Base-by-base conservation (phyloP, 2,797 vertebrate species). In the Epinephelus awoara region DNA sequence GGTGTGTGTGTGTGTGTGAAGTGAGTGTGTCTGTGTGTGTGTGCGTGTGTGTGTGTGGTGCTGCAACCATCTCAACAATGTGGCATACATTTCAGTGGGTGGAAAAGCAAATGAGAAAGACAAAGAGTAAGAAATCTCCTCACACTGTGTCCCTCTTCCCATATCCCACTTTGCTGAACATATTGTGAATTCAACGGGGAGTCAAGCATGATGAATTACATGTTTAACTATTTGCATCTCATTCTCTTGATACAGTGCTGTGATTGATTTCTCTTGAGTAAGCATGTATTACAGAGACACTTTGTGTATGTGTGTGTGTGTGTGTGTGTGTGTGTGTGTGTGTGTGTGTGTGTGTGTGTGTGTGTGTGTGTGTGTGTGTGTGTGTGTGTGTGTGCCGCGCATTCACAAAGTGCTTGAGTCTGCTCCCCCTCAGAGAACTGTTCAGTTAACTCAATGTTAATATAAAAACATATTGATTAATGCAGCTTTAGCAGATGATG, bases 201-300 rank as follows among this genome's bases (percentile, higher is more conserved):
- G 75, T 67, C 70, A 49, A 76, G 79, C 50, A 14, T 84, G 85
- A 88, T 67, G 83, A 87, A 92, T 91, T 79, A 72, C 67, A 72
- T 38, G 68, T 90, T 91, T 82, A 88, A 84, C 81, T 82, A 75
- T 91, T 86, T 84, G 89, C 77, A 85, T 93, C 89, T 86, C 77
- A 79, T 91, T 93, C 80, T 75, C 72, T 61, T 58, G 73, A 86
- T 85, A 57, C 66, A 56, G 61, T 23, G 47, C 52, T 49, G 42
- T 3, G 81, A 89, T 82, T 86, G 84, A 90, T 91, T 89, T 86
- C 82, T 86, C 82, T 52, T 42, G 82, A 73, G 84, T 61, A 75
- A 85, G 71, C 42, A 19, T 52, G 63, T 58, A 83, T 29, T 72
- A 57, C 44, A 19, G 52, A 65, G 42, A 17, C 71, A 34, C 56